Percentiles rank a stretch among this genome's conserved stretches.
Conservation (phyloP, 2,113 vertebrate genomes). For the Lepidothrix coronata region DNA sequence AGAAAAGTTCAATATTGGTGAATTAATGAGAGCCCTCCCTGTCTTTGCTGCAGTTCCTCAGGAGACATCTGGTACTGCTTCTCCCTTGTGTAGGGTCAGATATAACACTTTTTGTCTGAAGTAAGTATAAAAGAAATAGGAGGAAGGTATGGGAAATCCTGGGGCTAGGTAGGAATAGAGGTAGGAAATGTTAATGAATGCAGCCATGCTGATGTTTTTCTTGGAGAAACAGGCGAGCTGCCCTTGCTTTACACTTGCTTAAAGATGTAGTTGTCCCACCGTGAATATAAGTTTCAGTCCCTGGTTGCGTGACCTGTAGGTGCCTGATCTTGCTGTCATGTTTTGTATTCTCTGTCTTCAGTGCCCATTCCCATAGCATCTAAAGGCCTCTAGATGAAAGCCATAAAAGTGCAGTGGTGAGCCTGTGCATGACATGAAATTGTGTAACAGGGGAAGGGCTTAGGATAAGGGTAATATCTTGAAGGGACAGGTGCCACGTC, state of each 20-base stretch:
- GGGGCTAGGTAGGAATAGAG: neutral
- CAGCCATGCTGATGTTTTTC: conserved; percentile 35
- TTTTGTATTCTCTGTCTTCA: conserved; percentile 34
- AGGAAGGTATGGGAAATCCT: conserved; percentile 8
- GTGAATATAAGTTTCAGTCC: conserved; percentile 24
- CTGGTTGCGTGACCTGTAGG: neutral
- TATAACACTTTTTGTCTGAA: conserved; percentile 11
- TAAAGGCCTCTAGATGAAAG: conserved; percentile 43
- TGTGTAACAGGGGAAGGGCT: neutral
- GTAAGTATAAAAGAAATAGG: conserved; percentile 4
- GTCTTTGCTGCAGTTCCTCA: neutral
- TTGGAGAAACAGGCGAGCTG: conserved; percentile 12
- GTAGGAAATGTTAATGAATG: conserved; percentile 39
- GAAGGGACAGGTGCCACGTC: neutral
- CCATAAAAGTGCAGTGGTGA: neutral
- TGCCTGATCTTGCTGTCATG: conserved; percentile 10
- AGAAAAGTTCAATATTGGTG: neutral
- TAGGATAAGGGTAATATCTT: neutral
- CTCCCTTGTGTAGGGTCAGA: neutral
- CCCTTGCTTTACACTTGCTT: conserved; percentile 30
- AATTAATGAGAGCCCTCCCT: conserved; percentile 7
- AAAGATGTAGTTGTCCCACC: conserved; percentile 39
- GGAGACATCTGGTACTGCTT: neutral
- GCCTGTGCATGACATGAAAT: neutral
- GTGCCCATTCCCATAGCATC: conserved; percentile 34